Evolutionary conservation across 2,113 vertebrate genomes (phyloP).

Genomic region (Rostratula benghalensis): DNA sequence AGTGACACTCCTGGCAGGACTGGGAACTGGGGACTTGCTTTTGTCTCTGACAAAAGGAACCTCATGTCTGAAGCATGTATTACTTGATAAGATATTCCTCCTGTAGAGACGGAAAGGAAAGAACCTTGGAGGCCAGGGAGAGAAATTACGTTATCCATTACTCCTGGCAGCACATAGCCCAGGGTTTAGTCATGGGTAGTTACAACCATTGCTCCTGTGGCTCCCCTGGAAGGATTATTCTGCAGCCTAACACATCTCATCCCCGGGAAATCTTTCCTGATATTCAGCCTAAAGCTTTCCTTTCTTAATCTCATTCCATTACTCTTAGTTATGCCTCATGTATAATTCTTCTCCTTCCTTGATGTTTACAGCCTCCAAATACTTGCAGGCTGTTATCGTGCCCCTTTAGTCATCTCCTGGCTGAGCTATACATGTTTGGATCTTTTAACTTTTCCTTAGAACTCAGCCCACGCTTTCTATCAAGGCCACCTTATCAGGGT

Average conservation of each 20-base stretch:
- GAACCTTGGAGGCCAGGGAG: not conserved
- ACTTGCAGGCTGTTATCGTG: not conserved
- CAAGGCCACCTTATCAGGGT: rapidly evolving
- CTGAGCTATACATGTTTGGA: not conserved
- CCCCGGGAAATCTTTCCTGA: constrained; percentile 11
- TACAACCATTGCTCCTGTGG: not conserved
- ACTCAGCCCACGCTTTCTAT: not conserved
- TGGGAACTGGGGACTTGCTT: not conserved
- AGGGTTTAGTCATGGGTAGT: constrained; percentile 33
- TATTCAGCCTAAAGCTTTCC: not conserved
- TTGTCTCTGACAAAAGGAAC: constrained; percentile 2
- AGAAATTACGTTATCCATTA: constrained; percentile 13
- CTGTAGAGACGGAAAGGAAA: not conserved
- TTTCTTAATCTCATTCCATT: constrained; percentile 43
- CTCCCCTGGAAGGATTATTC: constrained; percentile 27
- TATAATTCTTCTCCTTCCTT: not conserved
- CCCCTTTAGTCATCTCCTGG: not conserved
- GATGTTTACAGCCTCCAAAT: constrained; percentile 8
- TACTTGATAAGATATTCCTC: constrained; percentile 17
- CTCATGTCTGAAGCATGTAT: not conserved
- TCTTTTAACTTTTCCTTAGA: not conserved
- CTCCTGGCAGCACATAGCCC: not conserved
- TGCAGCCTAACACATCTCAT: not conserved
- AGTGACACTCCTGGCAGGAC: not conserved
- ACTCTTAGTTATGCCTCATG: constrained; percentile 2